These are phyloP conservation scores for Synergus laeviventris DNA, from an alignment of 2,888 invertebrate species.

Conservation along the genomic window DNA sequence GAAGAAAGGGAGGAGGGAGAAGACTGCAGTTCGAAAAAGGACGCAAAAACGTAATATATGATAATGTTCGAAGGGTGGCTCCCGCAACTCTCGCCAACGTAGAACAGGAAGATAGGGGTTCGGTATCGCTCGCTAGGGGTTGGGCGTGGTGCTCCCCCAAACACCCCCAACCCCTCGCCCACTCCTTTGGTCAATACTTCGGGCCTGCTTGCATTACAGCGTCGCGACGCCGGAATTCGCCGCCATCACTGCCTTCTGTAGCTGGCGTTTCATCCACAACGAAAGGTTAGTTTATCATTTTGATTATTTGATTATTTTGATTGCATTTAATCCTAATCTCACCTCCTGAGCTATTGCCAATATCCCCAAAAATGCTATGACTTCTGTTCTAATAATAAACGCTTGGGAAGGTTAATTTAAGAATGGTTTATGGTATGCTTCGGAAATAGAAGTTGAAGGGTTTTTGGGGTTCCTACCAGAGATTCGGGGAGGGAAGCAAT, in stretches of 20 bases:
- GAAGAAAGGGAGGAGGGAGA: constrained; percentile 45
- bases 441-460: background rate
- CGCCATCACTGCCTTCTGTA: constrained; percentile 69
- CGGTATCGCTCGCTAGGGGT: constrained; percentile 68
- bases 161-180: constrained; percentile 55
- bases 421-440: background rate
- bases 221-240: constrained; percentile 73
- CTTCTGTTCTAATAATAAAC: too few relatives aligned
- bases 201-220: constrained; percentile 63
- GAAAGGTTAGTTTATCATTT: constrained; percentile 9
- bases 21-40: constrained; percentile 66
- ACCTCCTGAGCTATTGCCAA: background rate
- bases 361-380: background rate
- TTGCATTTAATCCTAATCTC: too few relatives aligned
- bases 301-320: too few relatives aligned
- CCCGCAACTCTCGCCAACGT: constrained; percentile 46
- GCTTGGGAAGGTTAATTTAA: too few relatives aligned
- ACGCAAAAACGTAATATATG: constrained; percentile 72
- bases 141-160: constrained; percentile 72
- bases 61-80: constrained; percentile 67
- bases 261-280: constrained; percentile 25
- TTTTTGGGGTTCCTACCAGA: background rate
- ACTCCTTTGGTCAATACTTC: constrained; percentile 73
- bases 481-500: background rate
- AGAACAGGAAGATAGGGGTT: constrained; percentile 59